Conservation (phyloP, 2,888 invertebrate species). For the Ochropleura plecta region DNA sequence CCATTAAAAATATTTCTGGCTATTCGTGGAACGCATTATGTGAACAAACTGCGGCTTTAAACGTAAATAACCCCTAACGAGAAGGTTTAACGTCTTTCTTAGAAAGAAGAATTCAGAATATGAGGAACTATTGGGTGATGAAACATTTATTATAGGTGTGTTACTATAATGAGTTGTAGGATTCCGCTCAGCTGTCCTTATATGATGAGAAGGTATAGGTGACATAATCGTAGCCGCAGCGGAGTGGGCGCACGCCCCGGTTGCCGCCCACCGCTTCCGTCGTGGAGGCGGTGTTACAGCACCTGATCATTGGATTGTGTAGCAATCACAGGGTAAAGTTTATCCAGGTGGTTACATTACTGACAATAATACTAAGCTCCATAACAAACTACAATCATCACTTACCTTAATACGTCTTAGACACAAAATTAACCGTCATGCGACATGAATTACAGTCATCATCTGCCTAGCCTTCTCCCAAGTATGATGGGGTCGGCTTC, state of each 20-base stretch:
- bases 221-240: constrained; percentile 80
- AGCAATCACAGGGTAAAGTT: constrained; percentile 75
- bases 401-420: background rate
- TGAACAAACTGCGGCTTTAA: constrained; percentile 42
- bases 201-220: constrained; percentile 84
- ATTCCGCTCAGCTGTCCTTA: constrained; percentile 82
- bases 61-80: constrained; percentile 61
- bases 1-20: constrained; percentile 68
- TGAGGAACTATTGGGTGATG: constrained; percentile 62
- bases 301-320: constrained; percentile 84
- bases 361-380: constrained; percentile 10
- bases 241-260: constrained; percentile 83
- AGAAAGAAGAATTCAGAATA: constrained; percentile 59
- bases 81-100: constrained; percentile 51
- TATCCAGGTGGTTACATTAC: constrained; percentile 50
- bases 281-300: constrained; percentile 83
- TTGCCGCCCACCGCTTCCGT: constrained; percentile 88
- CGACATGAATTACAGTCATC: constrained; percentile 14
- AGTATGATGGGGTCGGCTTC: no score
- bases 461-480: no score
- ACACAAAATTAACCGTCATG: constrained; percentile 11
- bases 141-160: constrained; percentile 60
- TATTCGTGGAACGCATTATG: constrained; percentile 65
- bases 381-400: background rate
- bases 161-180: constrained; percentile 70